phyloP scores from a whole-genome alignment of 2,888 invertebrate genomes.

The Ennomos quercinarius region DNA sequence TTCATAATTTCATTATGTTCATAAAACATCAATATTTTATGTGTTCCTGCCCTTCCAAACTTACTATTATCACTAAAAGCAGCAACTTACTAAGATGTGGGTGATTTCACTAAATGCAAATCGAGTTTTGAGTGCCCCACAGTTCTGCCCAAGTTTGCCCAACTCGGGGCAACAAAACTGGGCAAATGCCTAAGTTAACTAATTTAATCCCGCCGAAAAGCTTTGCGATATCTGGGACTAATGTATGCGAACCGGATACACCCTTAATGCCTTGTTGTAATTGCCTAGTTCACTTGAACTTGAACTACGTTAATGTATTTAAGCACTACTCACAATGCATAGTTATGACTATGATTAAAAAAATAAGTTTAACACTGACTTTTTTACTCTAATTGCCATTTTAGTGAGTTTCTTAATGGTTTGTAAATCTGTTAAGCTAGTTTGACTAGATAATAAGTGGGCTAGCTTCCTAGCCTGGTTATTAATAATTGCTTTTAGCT shows the following conservation, averaged over 20 bases:
- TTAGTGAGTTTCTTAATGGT: too few species aligned
- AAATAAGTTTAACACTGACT: too few species aligned
- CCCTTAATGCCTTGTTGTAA: conserved; percentile 57
- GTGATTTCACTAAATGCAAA: conserved; percentile 36
- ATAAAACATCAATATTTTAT: too few species aligned
- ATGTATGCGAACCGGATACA: conserved; percentile 79
- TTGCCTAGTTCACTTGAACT: conserved; percentile 40
- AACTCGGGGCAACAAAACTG: conserved; percentile 45
- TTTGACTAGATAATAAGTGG: too few species aligned
- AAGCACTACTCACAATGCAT: too few species aligned
- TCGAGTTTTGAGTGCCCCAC: conserved; percentile 32
- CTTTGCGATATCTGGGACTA: conserved; percentile 80
- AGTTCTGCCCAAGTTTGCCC: conserved; percentile 30
- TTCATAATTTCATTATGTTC: too few species aligned
- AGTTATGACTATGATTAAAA: too few species aligned
- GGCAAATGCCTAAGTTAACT: conserved; percentile 69
- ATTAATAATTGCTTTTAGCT: too few species aligned
- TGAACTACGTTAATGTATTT: too few species aligned
- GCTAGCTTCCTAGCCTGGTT: too few species aligned
- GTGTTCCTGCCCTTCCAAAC: not conserved
- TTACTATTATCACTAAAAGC: conserved; percentile 22
- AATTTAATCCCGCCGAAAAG: conserved; percentile 80
- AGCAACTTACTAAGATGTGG: conserved; percentile 18
- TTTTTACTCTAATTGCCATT: too few species aligned
- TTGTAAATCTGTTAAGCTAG: too few species aligned